phyloP scores from a whole-genome alignment of 2,888 invertebrate species.

The Auanema sp. region DNA sequence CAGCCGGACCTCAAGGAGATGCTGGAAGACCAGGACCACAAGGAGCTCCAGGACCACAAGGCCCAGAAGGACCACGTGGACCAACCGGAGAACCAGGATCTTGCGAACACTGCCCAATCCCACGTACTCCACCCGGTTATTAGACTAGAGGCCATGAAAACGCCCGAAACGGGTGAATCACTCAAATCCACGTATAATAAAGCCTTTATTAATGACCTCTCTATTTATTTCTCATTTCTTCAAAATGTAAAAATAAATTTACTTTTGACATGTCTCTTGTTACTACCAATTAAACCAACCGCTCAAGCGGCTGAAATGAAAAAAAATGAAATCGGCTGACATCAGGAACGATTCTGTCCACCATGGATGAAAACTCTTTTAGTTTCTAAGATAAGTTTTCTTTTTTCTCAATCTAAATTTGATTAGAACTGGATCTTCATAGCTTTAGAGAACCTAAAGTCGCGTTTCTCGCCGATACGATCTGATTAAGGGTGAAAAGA shows the following conservation, averaged over 20 bases:
- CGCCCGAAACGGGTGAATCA: constrained; percentile 10
- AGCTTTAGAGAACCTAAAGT: no score
- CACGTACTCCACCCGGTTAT: constrained; percentile 57
- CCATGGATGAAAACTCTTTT: no score
- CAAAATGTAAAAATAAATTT: no score
- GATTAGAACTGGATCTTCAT: no score
- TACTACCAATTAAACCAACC: no score
- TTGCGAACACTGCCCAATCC: constrained; percentile 49
- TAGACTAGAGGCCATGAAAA: constrained; percentile 25
- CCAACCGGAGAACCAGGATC: constrained; percentile 35
- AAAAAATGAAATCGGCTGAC: constrained; percentile 7
- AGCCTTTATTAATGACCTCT: constrained; percentile 1
- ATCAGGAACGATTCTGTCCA: background rate
- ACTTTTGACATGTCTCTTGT: no score
- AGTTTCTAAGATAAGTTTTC: no score
- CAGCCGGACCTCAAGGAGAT: constrained; percentile 43
- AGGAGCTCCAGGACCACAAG: constrained; percentile 52
- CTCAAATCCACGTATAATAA: constrained; percentile 8
- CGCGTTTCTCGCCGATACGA: no score
- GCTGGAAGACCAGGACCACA: constrained; percentile 46
- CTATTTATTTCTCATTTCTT: no score
- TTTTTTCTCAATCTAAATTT: no score
- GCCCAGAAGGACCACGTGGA: constrained; percentile 45
- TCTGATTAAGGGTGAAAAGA: no score
- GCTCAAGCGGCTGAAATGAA: background rate